Base-by-base conservation (phyloP, 1,140 invertebrate species). In the Caenorhabditis elegans region DNA sequence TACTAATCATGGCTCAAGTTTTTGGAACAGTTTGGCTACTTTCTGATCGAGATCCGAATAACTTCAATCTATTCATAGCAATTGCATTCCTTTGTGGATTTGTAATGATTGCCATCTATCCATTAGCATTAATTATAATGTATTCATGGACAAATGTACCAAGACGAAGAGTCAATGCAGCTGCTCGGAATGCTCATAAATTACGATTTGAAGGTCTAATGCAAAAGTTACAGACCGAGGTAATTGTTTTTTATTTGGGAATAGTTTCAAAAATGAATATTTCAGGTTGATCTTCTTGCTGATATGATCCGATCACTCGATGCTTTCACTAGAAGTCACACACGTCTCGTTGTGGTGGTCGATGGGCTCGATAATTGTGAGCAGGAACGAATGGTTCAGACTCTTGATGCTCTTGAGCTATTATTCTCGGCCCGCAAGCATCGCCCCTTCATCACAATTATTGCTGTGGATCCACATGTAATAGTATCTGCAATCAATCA, bases 361-460 rank as follows among this genome's bases (percentile, higher is more conserved):
- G 97, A 99, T 91, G 97, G 97, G 1, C 90, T 99, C 83, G 97
- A 99, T 90, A 97, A 95, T 88, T 98, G 96, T 89, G 97, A 98
- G 90, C 96, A 98, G 89, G 80, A 81, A 31, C 39, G 53, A 48
- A 81, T 81, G 80, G 80, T 81, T 17, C 80, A 81, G 0, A 93
- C 97, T 31, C 91, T 99, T 24, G 97, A 98, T 91, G 95, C 96
- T 3, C 94, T 98, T 43, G 95, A 98, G 90, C 94, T 96, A 22
- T 91, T 98, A 34, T 97, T 98, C 53, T 83, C 80, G 55, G 87
- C 89, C 8, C 70, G 88, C 3, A 87, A 89, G 76, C 86, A 90
- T 81, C 84, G 83, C 26, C 88, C 88, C 26, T 90, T 89, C 80
- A 88, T 89, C 65, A 85, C 89, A 4, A 83, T 89, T 36, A 79